phyloP scores from a whole-genome alignment of 1,140 invertebrate genomes.

The Temnothorax nylanderi region DNA sequence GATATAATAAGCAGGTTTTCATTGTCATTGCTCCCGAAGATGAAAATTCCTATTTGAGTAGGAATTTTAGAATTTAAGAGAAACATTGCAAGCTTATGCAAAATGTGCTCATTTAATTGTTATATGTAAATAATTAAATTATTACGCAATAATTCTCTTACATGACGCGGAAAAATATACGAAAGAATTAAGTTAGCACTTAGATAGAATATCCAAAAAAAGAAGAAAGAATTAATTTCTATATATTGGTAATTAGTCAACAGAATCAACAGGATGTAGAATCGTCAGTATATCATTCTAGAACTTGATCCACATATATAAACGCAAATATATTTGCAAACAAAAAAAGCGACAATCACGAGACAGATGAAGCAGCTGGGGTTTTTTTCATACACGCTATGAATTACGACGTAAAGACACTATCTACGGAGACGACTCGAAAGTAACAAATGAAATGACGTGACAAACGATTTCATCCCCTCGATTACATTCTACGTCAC shows the following conservation, averaged over 20 bases:
- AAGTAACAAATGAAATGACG: slow-evolving; percentile 63
- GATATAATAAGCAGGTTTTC: slow-evolving; percentile 10
- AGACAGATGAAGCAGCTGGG: not conserved
- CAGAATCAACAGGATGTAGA: not conserved
- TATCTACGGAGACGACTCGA: slow-evolving; percentile 10
- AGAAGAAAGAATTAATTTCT: not conserved
- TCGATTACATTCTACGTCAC: slow-evolving; percentile 65
- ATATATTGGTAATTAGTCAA: not conserved
- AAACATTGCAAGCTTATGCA: not conserved
- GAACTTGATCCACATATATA: not conserved
- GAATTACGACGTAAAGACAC: not conserved
- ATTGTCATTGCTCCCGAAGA: slow-evolving; percentile 26
- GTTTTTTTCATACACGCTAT: not conserved
- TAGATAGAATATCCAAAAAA: not conserved
- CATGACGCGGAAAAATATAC: not conserved
- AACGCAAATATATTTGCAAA: not conserved
- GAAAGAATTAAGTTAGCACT: not conserved
- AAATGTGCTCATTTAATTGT: not conserved
- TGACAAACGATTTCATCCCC: slow-evolving; percentile 70
- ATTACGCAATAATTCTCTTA: not conserved
- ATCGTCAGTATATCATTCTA: not conserved
- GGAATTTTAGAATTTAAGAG: not conserved
- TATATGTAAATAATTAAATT: slow-evolving; percentile 1
- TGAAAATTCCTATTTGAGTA: slow-evolving; percentile 4
- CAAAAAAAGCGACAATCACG: not conserved